A percentile compares a stretch with the other conserved stretches of the same genome.
Evolutionary conservation across 2,797 vertebrate species (phyloP).

Genomic region (Pangasius mekongensis): DNA sequence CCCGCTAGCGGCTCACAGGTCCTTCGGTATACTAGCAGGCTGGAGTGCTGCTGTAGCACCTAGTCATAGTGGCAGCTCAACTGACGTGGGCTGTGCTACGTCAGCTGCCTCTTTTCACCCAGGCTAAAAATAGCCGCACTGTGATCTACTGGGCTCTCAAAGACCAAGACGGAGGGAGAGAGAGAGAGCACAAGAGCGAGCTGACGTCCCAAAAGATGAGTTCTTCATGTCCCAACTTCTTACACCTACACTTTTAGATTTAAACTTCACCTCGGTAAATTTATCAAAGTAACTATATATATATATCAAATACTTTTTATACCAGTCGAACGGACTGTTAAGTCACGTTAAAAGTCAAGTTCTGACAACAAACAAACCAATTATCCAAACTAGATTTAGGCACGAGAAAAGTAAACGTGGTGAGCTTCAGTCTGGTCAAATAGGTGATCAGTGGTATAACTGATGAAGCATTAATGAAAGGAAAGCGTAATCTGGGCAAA

Average conservation of each 20-base stretch:
- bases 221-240: not conserved
- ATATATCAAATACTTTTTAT: not conserved
- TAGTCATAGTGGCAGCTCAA: slow-evolving; percentile 76
- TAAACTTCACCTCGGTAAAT: not conserved
- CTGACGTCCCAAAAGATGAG: slow-evolving; percentile 19
- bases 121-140: slow-evolving; percentile 79
- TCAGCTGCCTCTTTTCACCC: slow-evolving; percentile 80
- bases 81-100: slow-evolving; percentile 80
- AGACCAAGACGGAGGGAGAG: slow-evolving; percentile 68
- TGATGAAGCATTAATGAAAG: not conserved
- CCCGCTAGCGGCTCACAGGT: slow-evolving; percentile 25
- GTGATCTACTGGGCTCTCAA: slow-evolving; percentile 58
- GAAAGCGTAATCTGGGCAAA: not conserved
- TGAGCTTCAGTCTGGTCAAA: not conserved
- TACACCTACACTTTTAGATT: not conserved
- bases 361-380: not conserved
- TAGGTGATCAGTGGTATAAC: not conserved
- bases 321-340: not conserved
- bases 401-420: not conserved
- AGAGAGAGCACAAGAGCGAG: slow-evolving; percentile 63
- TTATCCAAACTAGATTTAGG: not conserved
- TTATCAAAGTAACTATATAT: not conserved
- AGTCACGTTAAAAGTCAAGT: not conserved
- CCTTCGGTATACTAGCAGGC: slow-evolving; percentile 52
- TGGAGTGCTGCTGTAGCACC: slow-evolving; percentile 59